phyloP scores from a whole-genome alignment of 2,797 vertebrate genomes.

The Phoebastria nigripes region DNA sequence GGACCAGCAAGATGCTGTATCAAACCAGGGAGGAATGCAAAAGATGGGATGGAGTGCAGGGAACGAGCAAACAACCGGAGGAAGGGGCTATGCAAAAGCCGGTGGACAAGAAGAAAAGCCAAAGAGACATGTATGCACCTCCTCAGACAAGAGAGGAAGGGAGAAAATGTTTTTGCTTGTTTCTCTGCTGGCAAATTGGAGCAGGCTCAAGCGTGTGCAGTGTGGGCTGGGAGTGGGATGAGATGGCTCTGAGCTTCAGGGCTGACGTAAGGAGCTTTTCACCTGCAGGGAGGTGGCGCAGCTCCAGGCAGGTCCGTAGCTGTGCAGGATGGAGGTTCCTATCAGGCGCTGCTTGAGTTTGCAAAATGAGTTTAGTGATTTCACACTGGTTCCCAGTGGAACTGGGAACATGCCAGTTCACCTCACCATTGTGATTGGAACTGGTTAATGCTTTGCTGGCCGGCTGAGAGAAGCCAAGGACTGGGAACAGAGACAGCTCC shows the following conservation, averaged over 20 bases:
- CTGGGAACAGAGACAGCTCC: neutral
- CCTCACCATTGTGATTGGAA: neutral
- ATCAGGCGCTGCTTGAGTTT: neutral
- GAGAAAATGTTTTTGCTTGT: slow-evolving; percentile 25
- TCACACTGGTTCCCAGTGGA: neutral
- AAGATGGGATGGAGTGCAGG: slow-evolving; percentile 70
- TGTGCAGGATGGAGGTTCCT: neutral
- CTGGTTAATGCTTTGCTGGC: neutral
- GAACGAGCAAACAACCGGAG: neutral
- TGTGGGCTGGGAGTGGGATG: neutral
- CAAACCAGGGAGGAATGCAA: slow-evolving; percentile 65
- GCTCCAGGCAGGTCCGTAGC: neutral
- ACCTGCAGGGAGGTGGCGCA: neutral
- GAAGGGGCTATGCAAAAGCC: slow-evolving; percentile 1
- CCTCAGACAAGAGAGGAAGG: neutral
- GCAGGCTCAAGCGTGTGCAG: neutral
- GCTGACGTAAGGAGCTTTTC: neutral
- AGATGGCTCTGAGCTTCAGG: neutral
- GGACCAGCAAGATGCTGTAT: slow-evolving; percentile 61
- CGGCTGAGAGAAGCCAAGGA: neutral
- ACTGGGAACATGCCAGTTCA: neutral
- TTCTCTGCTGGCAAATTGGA: slow-evolving; percentile 31
- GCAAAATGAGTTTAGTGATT: neutral
- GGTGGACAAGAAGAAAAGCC: slow-evolving; percentile 1
- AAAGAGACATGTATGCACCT: neutral